Evolutionary conservation across 2,888 invertebrate genomes (phyloP).

Genomic region (Thymelicus acteon): DNA sequence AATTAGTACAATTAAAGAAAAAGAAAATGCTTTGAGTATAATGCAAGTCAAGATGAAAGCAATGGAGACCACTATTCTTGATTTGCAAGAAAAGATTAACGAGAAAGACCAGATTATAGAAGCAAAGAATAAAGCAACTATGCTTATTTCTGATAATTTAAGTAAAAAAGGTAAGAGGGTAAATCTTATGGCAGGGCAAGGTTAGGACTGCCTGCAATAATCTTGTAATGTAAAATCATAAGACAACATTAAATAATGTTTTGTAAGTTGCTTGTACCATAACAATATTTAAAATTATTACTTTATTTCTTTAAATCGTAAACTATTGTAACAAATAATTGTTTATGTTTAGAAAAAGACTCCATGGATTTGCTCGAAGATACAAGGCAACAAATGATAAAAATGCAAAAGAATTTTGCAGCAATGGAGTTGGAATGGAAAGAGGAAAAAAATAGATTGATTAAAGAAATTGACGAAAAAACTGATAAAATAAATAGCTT

Average conservation of each 20-base stretch:
- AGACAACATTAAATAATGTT: no score
- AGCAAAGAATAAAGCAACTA: conserved; percentile 91
- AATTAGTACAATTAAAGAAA: conserved; percentile 86
- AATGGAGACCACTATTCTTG: conserved; percentile 90
- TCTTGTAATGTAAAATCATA: no score
- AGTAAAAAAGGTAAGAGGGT: conserved; percentile 83
- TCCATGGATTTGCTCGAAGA: conserved; percentile 90
- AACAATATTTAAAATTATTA: background rate
- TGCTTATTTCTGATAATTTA: conserved; percentile 90
- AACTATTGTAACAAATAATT: background rate
- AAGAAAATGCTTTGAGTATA: conserved; percentile 72
- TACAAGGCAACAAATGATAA: conserved; percentile 91
- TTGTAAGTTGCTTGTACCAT: no score
- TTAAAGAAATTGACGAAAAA: conserved; percentile 82
- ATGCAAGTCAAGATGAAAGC: conserved; percentile 82
- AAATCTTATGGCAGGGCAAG: no score
- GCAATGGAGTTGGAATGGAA: conserved; percentile 89
- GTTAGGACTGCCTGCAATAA: no score
- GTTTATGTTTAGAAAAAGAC: conserved; percentile 83
- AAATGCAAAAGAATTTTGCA: conserved; percentile 92
- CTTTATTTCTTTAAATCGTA: background rate
- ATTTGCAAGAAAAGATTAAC: conserved; percentile 92
- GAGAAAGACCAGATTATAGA: conserved; percentile 94
- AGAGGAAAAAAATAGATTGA: conserved; percentile 85
- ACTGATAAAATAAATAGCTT: conserved; percentile 82